These are phyloP conservation scores for Eulimnadia texana DNA, from an alignment of 1,140 invertebrate species.

Conservation along the genomic window DNA sequence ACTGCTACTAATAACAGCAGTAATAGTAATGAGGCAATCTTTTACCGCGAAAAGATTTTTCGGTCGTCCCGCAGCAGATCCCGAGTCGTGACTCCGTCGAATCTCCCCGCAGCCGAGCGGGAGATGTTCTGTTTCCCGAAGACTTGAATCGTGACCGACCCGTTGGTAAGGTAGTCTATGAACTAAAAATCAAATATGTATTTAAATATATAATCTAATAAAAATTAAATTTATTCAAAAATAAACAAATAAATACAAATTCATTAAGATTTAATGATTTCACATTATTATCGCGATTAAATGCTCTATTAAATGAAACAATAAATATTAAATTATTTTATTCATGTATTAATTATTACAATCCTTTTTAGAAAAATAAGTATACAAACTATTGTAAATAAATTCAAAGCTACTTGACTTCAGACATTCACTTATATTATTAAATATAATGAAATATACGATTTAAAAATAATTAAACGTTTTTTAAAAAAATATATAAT, in stretches of 20 bases:
- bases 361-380: neutral
- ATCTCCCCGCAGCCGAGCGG: neutral
- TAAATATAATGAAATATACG: too few relatives aligned
- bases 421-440: too few relatives aligned
- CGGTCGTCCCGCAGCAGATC: constrained; percentile 28
- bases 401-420: too few relatives aligned
- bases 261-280: too few relatives aligned
- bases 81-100: constrained; percentile 26
- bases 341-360: constrained; percentile 3
- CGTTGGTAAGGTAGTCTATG: constrained; percentile 35
- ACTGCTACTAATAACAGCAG: too few relatives aligned
- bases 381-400: too few relatives aligned
- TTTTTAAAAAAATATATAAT: too few relatives aligned
- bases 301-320: neutral
- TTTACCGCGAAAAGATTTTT: constrained; percentile 24
- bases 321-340: neutral
- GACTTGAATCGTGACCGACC: constrained; percentile 30
- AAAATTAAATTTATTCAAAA: neutral
- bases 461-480: too few relatives aligned
- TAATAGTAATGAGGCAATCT: neutral
- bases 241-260: constrained; percentile 4
- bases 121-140: neutral
- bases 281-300: too few relatives aligned
- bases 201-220: constrained; percentile 17
- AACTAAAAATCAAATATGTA: too few relatives aligned